Evolutionary conservation across 1,140 invertebrate genomes (phyloP).

Genomic region (Nephila pilipes): DNA sequence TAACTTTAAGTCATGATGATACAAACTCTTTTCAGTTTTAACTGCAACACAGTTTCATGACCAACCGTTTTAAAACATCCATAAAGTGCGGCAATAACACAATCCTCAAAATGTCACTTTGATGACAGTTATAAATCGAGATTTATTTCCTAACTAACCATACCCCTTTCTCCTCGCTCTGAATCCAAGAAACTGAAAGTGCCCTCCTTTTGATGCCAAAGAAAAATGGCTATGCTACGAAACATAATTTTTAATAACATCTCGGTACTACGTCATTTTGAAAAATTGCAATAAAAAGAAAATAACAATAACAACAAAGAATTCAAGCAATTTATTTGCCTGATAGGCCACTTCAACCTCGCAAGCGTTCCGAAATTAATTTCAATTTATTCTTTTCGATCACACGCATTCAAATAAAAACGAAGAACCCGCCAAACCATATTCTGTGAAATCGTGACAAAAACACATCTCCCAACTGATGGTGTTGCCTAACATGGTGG

Average conservation of each 20-base stretch:
- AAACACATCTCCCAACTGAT: not conserved
- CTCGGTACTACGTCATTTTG: not conserved
- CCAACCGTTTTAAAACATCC: too few species aligned
- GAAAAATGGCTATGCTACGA: not conserved
- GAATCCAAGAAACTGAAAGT: not conserved
- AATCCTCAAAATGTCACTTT: too few species aligned
- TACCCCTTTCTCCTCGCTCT: not conserved
- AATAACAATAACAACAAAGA: not conserved
- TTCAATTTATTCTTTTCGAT: not conserved
- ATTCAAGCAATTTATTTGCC: not conserved
- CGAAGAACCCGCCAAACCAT: not conserved
- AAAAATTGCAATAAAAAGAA: not conserved
- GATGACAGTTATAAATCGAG: too few species aligned
- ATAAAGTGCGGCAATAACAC: too few species aligned
- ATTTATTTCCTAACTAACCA: not conserved
- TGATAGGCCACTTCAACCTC: not conserved
- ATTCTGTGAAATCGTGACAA: conserved; percentile 9
- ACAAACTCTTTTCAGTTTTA: too few species aligned
- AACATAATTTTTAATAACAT: conserved; percentile 18
- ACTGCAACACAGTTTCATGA: too few species aligned
- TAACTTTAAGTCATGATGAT: too few species aligned
- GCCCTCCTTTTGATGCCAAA: not conserved
- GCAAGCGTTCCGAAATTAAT: not conserved
- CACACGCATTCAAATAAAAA: conserved; percentile 1
- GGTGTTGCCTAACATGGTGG: conserved; percentile 15